Conservation (phyloP, 2,113 vertebrate species). For the Hepsetus odoe region DNA sequence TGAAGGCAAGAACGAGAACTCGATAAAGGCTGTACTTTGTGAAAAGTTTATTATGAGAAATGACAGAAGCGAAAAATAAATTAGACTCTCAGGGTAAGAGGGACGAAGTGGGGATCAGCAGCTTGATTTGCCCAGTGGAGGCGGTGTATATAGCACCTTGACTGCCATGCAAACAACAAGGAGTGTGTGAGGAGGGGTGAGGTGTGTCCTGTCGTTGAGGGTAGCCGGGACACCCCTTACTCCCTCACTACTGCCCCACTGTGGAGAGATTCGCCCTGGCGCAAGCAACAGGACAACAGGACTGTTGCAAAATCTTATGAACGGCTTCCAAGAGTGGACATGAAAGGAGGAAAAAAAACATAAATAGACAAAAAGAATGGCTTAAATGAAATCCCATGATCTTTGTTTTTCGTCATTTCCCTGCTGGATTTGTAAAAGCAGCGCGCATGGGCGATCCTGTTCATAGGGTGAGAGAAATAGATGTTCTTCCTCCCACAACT, state of each 20-base stretch:
- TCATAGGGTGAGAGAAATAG: conserved; percentile 80
- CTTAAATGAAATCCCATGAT: conserved; percentile 79
- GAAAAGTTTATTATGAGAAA: conserved; percentile 84
- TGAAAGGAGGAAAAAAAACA: conserved; percentile 57
- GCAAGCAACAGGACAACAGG: conserved; percentile 41
- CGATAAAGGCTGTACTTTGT: conserved; percentile 64
- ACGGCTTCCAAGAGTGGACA: conserved; percentile 58
- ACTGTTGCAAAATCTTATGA: conserved; percentile 45
- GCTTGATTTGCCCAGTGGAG: conserved; percentile 71
- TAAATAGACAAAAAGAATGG: conserved; percentile 60
- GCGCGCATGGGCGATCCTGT: conserved; percentile 75
- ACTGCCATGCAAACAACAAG: conserved; percentile 55
- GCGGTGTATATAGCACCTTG: conserved; percentile 59
- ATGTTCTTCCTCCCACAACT: conserved; percentile 64
- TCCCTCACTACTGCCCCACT: conserved; percentile 60
- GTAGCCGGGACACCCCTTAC: conserved; percentile 41
- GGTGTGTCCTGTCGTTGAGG: conserved; percentile 42
- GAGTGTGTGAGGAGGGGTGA: conserved; percentile 17
- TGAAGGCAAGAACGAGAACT: conserved; percentile 10
- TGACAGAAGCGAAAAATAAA: conserved; percentile 77
- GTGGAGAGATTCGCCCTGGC: conserved; percentile 47
- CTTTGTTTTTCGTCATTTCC: conserved; percentile 71
- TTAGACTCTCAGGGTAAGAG: conserved; percentile 70
- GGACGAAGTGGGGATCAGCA: conserved; percentile 43
- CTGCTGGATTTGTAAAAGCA: conserved; percentile 70